Evolutionary conservation across 1,140 invertebrate genomes (phyloP), one percentile per base, ranked within the genome.

Genomic region (Pentalonia nigronervosa): DNA sequence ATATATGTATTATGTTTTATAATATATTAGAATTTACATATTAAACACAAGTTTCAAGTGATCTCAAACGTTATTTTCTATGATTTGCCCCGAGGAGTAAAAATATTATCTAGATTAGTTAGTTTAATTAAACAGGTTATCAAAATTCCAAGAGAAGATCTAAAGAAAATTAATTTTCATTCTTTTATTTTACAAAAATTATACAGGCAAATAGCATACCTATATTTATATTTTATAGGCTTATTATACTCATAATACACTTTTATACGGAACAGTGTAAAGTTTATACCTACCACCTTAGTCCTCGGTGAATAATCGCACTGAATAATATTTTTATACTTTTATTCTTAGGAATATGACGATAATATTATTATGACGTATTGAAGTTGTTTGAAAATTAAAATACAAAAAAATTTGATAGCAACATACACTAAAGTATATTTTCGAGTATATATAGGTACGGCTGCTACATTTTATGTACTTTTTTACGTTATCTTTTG

Each of bases 101-200:
- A 87, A 90, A 60, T 45, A 53, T 41, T 90, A 90, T 90, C 34
- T 67, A 91, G 56, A 76, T 20, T 45, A 90, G n/a, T 90, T 14
- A n/a, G 36, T 91, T 91, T 20, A 76, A 91, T 91, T 91, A 81
- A 50, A 91, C 90, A 47, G 45, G 90, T 91, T 91, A 81, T 91
- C 17, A 34, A 91, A 47, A 91, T 81, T 67, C 36, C 56, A 67
- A 67, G 4, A 47, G 11, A 87, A 48, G 6, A 48, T 25, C 14
- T 1, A 90, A 67, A 81, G 20, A 76, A 21, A n/a, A 76, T n/a
- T 76, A n/a, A 76, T 30, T 67, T n/a, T 17, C 14, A 67, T 76
- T 76, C 14, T 67, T 60, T n/a, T 17, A n/a, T n/a, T 67, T n/a
- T n/a, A 67, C 30, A 17, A 67, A n/a, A 67, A n/a, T 17, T 67